Base-by-base conservation (phyloP, 2,888 invertebrate species). In the Lamellibrachia columna region DNA sequence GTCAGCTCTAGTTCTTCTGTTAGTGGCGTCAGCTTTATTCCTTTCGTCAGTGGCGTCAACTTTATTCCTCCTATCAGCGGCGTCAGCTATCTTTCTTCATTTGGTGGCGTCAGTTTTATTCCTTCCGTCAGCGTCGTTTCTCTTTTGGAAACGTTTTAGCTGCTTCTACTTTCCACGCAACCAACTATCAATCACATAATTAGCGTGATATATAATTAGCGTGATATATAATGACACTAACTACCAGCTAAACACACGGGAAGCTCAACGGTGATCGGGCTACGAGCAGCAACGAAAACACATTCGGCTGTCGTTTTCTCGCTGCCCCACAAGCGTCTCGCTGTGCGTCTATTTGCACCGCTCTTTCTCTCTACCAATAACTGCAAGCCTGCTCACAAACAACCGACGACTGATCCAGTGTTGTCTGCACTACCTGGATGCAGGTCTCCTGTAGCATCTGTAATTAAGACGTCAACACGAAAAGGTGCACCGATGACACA, bases 391-490 rank as follows among this genome's bases (percentile, higher is more conserved):
- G 2, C 22, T 22, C 75, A 75, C 75, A 75, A 6, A 22, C 58
- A 22, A 22, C 1, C 75, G 22, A 75, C 75, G 75, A n/a, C 75
- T 75, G 75, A 75, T 75, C 75, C 75, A 75, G n/a, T 75, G 75
- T 75, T n/a, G 75, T 75, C 75, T 75, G 75, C 75, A 6, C 75
- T 15, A 22, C 75, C n/a, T 22, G 75, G 75, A 75, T 75, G 75
- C 3, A 75, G 11, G 22, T 75, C 75, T 75, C 75, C 22, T 22
- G 75, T 55, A 9, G 55, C 55, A 55, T 55, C 55, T 55, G 55
- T 75, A 75, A 75, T 75, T 75, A 75, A 75, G 75, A 75, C 75
- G 75, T 75, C 75, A 75, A 75, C 75, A 75, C 75, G 75, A 75
- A 75, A 15, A 75, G n/a, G 75, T 75, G 22, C 22, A 75, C 75